These are phyloP conservation scores for Drosophila atripex DNA, from an alignment of 2,888 invertebrate genomes.

Conservation along the genomic window DNA sequence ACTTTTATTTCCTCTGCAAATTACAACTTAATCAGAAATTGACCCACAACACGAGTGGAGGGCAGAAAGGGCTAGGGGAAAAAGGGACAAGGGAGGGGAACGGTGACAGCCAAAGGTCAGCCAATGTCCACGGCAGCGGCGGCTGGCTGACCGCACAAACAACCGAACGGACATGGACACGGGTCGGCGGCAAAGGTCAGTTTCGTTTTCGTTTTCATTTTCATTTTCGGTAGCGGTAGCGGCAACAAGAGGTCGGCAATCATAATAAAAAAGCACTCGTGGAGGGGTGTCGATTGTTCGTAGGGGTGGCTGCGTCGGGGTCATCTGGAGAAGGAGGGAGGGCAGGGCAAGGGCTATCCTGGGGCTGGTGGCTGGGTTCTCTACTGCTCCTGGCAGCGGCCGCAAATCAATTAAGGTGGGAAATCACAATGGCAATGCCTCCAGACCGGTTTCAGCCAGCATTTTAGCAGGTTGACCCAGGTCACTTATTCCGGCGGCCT, in stretches of 20 bases:
- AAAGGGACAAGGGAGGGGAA: constrained; percentile 10
- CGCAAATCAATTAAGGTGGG: constrained; percentile 71
- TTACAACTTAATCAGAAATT: constrained; percentile 76
- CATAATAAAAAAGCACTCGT: constrained; percentile 46
- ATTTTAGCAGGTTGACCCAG: constrained; percentile 36
- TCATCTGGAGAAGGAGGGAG: neutral
- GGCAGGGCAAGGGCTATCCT: constrained; percentile 48
- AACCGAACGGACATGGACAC: constrained; percentile 59
- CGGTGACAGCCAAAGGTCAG: constrained; percentile 71
- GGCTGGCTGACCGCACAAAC: constrained; percentile 65
- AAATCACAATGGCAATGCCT: constrained; percentile 33
- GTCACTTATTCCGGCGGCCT: constrained; percentile 24
- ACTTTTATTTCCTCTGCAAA: constrained; percentile 62
- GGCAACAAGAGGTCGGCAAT: constrained; percentile 44
- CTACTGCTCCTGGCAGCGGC: constrained; percentile 31
- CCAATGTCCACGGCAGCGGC: constrained; percentile 72
- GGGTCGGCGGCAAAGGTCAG: constrained; percentile 69
- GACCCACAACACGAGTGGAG: constrained; percentile 61
- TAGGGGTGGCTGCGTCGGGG: constrained; percentile 12
- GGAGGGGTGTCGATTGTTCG: constrained; percentile 57
- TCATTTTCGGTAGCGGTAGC: too few species aligned
- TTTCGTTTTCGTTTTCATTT: constrained; percentile 52
- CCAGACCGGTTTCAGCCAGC: constrained; percentile 48
- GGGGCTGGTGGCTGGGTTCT: constrained; percentile 29
- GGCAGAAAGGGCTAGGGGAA: constrained; percentile 15